Base-by-base conservation (phyloP, 2,888 invertebrate species). In the Crossocerus cetratus region DNA sequence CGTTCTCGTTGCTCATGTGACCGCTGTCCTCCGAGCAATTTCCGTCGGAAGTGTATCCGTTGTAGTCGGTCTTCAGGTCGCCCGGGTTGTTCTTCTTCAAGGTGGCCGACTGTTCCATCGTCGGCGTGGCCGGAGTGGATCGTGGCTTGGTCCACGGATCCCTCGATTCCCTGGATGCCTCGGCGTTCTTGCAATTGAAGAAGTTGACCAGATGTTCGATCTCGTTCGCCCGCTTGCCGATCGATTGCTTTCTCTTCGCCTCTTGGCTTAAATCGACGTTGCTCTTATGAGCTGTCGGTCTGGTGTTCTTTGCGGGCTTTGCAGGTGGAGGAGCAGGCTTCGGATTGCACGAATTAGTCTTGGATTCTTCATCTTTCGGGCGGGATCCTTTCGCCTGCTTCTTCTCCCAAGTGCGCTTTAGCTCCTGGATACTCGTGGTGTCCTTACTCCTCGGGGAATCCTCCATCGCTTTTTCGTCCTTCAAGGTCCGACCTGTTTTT, bases 1-100 rank as follows among this genome's bases (percentile, higher is more conserved):
- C 93, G 84, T 93, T 93, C 88, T 95, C 95, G 86, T 95, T 95
- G 61, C 95, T 95, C 81, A 95, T 95, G 90, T 96, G 95, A 72
- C 96, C 96, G 68, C 95, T 95, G 91, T 96, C 96, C 84, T 96
- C 95, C 69, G 95, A 95, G 43, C 87, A 88, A 86, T 91, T 91
- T 84, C 95, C 95, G 84, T 94, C 94, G 4, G 94, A 94, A 78
- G 92, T 77, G 70, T 90, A 90, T 2, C 90, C 90, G 57, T 85
- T 88, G 59, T 77, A 82, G 14, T 82, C 82, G 4, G 56, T 66
- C 18, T 82, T 82, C 0, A n/a, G 16, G 11, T 72, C 71, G 3
- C n/a, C 59, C 11, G 32, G 32, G 32, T 32, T 32, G 23, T 23
- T 80, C 64, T 88, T 88, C 57, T 88, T 89, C 55, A 84, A 70